These are phyloP conservation scores for Oasisia sp. DNA, from an alignment of 2,888 invertebrate genomes.

Conservation along the genomic window DNA sequence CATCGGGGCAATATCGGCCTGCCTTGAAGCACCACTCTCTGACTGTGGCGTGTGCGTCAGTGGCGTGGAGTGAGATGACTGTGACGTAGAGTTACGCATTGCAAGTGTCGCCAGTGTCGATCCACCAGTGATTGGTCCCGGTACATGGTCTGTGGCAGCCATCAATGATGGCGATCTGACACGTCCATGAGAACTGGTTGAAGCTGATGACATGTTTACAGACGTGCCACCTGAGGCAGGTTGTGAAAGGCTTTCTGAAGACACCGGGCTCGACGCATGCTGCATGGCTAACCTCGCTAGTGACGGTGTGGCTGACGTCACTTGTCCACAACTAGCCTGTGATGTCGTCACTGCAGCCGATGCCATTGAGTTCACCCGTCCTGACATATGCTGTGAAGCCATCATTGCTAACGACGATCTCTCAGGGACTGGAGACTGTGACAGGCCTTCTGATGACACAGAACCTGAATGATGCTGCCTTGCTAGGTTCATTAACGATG, in stretches of 20 bases:
- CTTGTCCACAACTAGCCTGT: not conserved
- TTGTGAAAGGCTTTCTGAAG: not conserved
- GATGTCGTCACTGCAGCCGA: constrained; percentile 26
- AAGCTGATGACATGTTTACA: not conserved
- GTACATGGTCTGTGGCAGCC: not conserved
- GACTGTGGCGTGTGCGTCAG: not conserved
- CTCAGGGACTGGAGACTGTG: not conserved
- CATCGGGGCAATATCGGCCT: not conserved
- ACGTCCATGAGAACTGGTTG: not conserved
- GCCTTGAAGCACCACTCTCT: not conserved
- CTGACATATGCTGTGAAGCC: not conserved
- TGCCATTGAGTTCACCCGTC: not conserved
- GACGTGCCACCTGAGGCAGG: not conserved
- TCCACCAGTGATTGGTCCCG: not conserved
- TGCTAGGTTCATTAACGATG: not conserved
- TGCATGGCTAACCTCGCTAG: not conserved
- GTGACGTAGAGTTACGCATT: too few species aligned
- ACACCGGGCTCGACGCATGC: constrained; percentile 37
- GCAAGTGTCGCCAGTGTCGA: not conserved
- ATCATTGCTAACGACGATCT: not conserved
- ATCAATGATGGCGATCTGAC: not conserved
- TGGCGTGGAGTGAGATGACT: not conserved
- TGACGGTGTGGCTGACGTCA: not conserved
- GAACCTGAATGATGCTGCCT: constrained; percentile 34
- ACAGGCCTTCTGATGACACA: not conserved